Conservation (phyloP, 2,888 invertebrate genomes). For the Cyclophora punctaria region DNA sequence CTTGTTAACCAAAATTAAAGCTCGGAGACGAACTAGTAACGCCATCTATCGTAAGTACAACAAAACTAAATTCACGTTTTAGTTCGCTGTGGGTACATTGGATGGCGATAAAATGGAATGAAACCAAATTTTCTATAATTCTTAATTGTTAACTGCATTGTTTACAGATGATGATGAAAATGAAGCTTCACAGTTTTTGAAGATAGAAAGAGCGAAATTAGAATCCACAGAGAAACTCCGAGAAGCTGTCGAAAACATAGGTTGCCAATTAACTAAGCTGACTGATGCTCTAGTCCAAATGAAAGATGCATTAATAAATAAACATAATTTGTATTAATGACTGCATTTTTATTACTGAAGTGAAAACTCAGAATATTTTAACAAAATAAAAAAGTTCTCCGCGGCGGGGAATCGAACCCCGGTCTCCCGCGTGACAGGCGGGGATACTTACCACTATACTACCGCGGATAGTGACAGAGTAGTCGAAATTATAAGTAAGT, state of each 20-base stretch:
- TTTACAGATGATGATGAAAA: background rate
- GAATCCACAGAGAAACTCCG: background rate
- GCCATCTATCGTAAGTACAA: no score
- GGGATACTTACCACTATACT: conserved; percentile 76
- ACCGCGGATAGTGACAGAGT: conserved; percentile 47
- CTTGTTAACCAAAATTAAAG: no score
- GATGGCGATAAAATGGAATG: no score
- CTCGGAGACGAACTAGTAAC: no score
- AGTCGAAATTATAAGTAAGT: no score
- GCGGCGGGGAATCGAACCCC: conserved; percentile 77
- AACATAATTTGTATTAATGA: background rate
- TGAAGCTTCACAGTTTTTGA: background rate
- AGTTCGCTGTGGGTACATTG: no score
- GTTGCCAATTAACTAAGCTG: background rate
- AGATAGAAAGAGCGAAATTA: background rate
- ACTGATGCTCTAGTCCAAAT: background rate
- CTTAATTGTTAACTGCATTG: background rate
- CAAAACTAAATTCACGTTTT: no score
- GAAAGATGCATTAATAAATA: background rate
- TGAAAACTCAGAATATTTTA: no score
- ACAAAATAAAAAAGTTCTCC: conserved; percentile 25
- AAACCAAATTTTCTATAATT: background rate
- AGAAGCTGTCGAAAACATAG: background rate
- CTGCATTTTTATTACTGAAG: no score
- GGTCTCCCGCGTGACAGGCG: conserved; percentile 77